Evolutionary conservation across 2,113 vertebrate genomes (phyloP).

Genomic region (Gymnocephalus cernua): DNA sequence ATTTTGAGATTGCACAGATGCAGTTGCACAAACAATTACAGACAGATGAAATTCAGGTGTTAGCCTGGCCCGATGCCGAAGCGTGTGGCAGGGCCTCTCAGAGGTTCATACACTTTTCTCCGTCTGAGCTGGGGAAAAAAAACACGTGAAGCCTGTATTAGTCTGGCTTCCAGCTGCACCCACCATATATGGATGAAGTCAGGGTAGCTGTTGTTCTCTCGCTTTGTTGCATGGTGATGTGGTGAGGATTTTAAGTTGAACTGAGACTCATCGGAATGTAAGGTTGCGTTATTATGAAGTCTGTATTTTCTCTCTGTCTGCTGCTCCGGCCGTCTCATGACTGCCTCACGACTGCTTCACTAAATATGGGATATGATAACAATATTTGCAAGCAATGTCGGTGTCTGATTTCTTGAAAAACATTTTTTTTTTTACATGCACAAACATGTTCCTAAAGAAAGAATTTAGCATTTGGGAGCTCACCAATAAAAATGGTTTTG

Average conservation of each 20-base stretch:
- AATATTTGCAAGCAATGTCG: neutral
- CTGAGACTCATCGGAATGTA: constrained; percentile 36
- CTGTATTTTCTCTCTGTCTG: constrained; percentile 31
- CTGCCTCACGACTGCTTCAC: neutral
- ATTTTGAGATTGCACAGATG: neutral
- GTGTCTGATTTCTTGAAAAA: neutral
- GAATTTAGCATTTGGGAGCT: neutral
- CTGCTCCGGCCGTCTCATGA: constrained; percentile 1
- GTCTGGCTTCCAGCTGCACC: constrained; percentile 33
- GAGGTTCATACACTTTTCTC: constrained; percentile 40
- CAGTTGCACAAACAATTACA: constrained; percentile 13
- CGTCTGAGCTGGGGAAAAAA: constrained; percentile 44
- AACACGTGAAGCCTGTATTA: constrained; percentile 33
- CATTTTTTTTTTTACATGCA: neutral
- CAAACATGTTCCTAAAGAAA: neutral
- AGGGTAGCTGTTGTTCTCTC: constrained; percentile 24
- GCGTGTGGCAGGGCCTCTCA: constrained; percentile 10
- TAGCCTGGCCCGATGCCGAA: neutral
- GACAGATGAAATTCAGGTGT: constrained; percentile 30
- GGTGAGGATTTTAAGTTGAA: constrained; percentile 21
- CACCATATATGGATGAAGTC: constrained; percentile 67
- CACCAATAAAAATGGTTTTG: neutral
- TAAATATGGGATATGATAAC: neutral
- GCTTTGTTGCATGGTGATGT: constrained; percentile 14
- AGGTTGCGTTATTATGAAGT: constrained; percentile 22